Evolutionary conservation across 1,140 invertebrate genomes (phyloP).

Genomic region (Aphelenchoides besseyi): DNA sequence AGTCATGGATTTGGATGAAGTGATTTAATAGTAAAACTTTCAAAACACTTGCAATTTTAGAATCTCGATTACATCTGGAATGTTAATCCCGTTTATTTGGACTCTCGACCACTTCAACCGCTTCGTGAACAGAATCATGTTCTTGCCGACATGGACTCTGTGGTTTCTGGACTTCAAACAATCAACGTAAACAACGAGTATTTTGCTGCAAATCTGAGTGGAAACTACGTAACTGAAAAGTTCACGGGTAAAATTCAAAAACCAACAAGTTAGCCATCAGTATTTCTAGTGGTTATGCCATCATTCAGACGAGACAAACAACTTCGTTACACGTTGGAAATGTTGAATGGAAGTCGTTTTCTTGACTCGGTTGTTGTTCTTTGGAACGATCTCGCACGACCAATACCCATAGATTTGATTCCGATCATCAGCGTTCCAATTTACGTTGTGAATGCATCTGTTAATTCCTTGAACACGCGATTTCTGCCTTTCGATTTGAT

Average conservation of each 20-base stretch:
- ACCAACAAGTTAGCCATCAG: not conserved
- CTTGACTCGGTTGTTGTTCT: constrained; percentile 94
- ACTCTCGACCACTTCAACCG: not conserved
- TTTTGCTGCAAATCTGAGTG: not conserved
- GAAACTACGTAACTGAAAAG: constrained; percentile 72
- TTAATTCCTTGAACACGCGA: constrained; percentile 62
- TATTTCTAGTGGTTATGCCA: constrained; percentile 77
- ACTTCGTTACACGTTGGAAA: constrained; percentile 80
- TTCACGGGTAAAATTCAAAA: constrained; percentile 72
- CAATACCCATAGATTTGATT: constrained; percentile 16
- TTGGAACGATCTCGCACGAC: constrained; percentile 85
- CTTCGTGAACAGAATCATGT: not conserved
- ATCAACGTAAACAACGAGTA: not conserved
- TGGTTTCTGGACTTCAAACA: not conserved
- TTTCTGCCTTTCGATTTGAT: constrained; percentile 92
- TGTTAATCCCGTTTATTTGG: not conserved
- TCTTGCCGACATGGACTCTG: constrained; percentile 2
- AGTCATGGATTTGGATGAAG: not conserved
- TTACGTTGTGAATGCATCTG: not conserved
- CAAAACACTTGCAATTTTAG: not conserved
- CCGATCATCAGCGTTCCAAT: constrained; percentile 24
- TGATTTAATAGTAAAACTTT: not conserved
- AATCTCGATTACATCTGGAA: not conserved
- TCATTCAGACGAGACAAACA: constrained; percentile 92
- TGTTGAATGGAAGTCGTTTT: constrained; percentile 85